Evolutionary conservation across 2,797 vertebrate species (phyloP).

Genomic region (Scleropages formosus): DNA sequence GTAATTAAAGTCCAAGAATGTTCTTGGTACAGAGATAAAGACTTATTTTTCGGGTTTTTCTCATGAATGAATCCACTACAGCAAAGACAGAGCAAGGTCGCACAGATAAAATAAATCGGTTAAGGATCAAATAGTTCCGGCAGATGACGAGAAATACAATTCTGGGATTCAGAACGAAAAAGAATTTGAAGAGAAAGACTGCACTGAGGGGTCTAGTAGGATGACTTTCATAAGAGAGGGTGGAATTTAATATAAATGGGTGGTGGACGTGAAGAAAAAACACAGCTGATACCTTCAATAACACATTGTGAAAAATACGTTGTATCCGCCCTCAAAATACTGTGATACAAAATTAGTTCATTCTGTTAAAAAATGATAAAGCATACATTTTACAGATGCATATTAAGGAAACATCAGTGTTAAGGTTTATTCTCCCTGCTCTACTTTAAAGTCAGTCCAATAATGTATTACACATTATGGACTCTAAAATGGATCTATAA

Average conservation of each 20-base stretch:
- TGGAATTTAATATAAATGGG: neutral
- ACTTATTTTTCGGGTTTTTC: conserved; percentile 13
- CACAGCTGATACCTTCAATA: neutral
- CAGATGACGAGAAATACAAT: conserved; percentile 22
- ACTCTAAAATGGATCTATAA: too few relatives aligned
- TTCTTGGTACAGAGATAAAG: conserved; percentile 19
- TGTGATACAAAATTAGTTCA: too few relatives aligned
- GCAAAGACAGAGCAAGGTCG: conserved; percentile 25
- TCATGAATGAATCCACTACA: conserved; percentile 11
- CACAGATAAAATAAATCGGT: conserved; percentile 18
- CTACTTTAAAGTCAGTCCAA: too few relatives aligned
- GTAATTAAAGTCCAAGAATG: conserved; percentile 27
- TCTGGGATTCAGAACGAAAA: conserved; percentile 21
- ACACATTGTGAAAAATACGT: neutral
- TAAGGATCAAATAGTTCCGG: conserved; percentile 14
- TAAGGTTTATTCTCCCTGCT: too few relatives aligned
- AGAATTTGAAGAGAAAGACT: conserved; percentile 19
- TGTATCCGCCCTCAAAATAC: too few relatives aligned
- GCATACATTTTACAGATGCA: too few relatives aligned
- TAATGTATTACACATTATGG: too few relatives aligned
- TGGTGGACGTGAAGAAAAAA: neutral
- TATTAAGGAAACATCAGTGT: too few relatives aligned
- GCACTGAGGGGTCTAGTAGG: neutral
- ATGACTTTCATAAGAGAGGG: neutral
- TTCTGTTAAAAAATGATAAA: too few relatives aligned